These are phyloP conservation scores for Pollenia amentaria DNA, from an alignment of 2,888 invertebrate species.

Conservation along the genomic window DNA sequence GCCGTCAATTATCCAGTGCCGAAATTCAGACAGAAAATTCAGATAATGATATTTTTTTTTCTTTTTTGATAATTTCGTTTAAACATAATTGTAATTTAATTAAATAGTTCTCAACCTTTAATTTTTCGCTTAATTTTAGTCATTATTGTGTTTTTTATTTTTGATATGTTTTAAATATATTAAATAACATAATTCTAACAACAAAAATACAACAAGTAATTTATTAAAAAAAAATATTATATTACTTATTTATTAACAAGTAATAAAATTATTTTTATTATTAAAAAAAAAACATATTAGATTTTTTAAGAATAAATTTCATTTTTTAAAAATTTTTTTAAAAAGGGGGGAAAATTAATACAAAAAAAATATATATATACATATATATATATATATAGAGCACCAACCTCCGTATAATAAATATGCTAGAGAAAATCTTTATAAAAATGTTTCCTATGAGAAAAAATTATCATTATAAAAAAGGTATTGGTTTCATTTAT, in stretches of 20 bases:
- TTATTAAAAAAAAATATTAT: conserved; percentile 7
- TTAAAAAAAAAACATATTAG: neutral
- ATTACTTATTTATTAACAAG: conserved; percentile 27
- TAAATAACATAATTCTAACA: conserved; percentile 52
- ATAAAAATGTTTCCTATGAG: neutral
- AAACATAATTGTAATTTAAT: neutral
- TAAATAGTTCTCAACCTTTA: neutral
- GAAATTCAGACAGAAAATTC: too few relatives aligned
- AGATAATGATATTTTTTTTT: neutral
- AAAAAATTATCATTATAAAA: neutral
- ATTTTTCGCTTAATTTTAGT: neutral
- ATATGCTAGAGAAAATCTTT: conserved; percentile 85
- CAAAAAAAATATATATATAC: too few relatives aligned
- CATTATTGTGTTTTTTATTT: neutral
- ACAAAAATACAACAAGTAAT: conserved; percentile 36
- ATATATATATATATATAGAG: conserved; percentile 76
- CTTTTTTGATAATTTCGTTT: neutral
- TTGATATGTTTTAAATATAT: conserved; percentile 1
- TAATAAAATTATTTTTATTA: conserved; percentile 28
- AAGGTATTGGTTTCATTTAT: conserved; percentile 2
- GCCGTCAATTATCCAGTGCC: too few relatives aligned
- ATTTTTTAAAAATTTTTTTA: conserved; percentile 49
- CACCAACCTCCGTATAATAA: conserved; percentile 82
- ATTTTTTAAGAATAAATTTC: conserved; percentile 5
- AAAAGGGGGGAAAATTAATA: conserved; percentile 67